Base-by-base conservation (phyloP, 2,888 invertebrate genomes). In the Danaus chrysippus region DNA sequence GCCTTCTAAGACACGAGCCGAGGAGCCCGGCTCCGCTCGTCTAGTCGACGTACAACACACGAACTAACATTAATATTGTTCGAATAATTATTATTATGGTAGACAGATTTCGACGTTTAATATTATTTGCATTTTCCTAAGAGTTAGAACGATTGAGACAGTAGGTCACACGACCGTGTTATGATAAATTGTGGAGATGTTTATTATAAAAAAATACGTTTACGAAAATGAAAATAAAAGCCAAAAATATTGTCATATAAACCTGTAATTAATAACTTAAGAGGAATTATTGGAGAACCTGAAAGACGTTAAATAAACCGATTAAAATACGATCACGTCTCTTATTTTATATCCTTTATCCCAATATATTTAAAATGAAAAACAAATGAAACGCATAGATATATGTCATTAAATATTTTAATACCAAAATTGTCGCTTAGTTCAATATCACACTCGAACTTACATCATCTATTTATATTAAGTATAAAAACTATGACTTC, bases 401-500 rank as follows among this genome's bases (percentile, higher is more conserved):
- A 11, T 42, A 19, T 77, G 68, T 78, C 71, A 79, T 87, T 85
- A 84, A 87, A 87, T 85, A 86, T 79, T 89, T 89, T 89, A 89
- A 83, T 90, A 87, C 78, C 87, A 90, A 87, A 87, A 82, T 82
- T 73, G 72, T 90, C 77, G 75, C 89, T 89, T 88, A 89, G 82
- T 73, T 89, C 90, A 89, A 90, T 91, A 91, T 91, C 91, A 91
- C 91, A 91, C 90, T 87, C 89, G 83, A 81, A 81, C 88, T 90
- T 90, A 91, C 86, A 88, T 90, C 90, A 90, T 90, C 90, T 91
- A 90, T 89, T 90, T 90, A 90, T 88, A 84, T 82, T 90, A 87
- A 64, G 88, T 90, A 91, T 91, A 91, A 91, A 91, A 91, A 91
- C 90, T 91, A 90, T 91, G 90, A 91, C 90, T 91, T 89, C 82